Percentiles rank a stretch among this genome's conserved stretches.
Evolutionary conservation across 2,113 vertebrate genomes (phyloP).

Genomic region (Lepisosteus oculatus): DNA sequence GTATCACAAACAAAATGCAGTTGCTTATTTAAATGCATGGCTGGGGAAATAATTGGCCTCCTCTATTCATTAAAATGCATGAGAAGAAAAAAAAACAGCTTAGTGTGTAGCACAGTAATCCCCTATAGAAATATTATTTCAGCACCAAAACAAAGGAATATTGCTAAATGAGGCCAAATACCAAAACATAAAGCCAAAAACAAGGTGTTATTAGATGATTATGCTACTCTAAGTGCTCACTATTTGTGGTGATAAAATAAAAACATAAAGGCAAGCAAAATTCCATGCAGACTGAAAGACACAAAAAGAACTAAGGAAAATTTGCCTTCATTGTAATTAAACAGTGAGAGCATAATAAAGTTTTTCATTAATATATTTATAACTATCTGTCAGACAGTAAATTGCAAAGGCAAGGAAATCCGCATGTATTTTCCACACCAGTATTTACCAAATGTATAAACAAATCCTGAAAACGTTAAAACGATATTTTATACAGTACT

Average conservation of each 20-base stretch:
- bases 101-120: conserved; percentile 9
- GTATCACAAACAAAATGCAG: conserved; percentile 13
- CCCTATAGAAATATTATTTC: conserved; percentile 20
- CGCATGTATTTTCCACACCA: no score
- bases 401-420: no score
- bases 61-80: conserved; percentile 21
- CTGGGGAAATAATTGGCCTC: conserved; percentile 14
- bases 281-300: neutral
- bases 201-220: conserved; percentile 20
- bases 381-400: neutral
- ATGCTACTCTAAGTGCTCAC: neutral
- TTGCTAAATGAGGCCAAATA: conserved; percentile 9
- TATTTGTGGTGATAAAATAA: neutral
- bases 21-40: conserved; percentile 26
- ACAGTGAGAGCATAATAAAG: conserved; percentile 7
- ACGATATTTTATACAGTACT: no score
- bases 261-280: conserved; percentile 9
- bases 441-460: no score
- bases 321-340: neutral
- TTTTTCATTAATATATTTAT: conserved; percentile 7
- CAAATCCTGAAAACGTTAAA: no score
- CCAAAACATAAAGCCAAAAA: conserved; percentile 8
- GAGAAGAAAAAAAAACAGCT: conserved; percentile 1
- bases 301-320: neutral
- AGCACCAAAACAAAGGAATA: conserved; percentile 5